phyloP scores from a whole-genome alignment of 2,888 invertebrate species.

The Adelognathus sp. region DNA sequence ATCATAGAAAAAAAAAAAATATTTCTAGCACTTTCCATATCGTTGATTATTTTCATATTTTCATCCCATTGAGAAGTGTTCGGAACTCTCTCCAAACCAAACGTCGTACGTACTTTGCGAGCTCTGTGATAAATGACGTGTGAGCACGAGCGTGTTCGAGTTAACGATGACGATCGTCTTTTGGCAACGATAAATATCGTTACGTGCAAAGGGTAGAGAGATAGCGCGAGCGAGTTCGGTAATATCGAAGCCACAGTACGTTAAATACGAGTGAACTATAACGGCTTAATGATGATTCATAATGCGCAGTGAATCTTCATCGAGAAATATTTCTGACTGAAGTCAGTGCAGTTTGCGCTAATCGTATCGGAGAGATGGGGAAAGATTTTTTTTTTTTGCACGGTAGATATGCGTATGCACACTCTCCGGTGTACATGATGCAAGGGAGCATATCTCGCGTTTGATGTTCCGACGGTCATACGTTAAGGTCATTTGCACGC shows the following conservation, averaged over 20 bases:
- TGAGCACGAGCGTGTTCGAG: not conserved
- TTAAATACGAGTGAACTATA: slow-evolving; percentile 46
- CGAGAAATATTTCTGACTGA: slow-evolving; percentile 44
- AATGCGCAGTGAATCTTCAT: slow-evolving; percentile 37
- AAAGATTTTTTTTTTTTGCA: not conserved
- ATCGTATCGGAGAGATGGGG: not conserved
- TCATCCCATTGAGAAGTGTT: no score
- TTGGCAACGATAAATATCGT: slow-evolving; percentile 57
- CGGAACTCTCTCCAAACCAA: no score
- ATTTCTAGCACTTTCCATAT: no score
- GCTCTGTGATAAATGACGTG: slow-evolving; percentile 50
- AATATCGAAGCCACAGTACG: slow-evolving; percentile 13
- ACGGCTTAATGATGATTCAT: slow-evolving; percentile 49
- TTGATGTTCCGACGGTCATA: slow-evolving; percentile 62
- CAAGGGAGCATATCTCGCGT: slow-evolving; percentile 55
- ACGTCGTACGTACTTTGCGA: slow-evolving; percentile 48
- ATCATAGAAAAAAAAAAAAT: no score
- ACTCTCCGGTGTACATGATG: slow-evolving; percentile 35
- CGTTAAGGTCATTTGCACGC: slow-evolving; percentile 60
- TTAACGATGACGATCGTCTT: slow-evolving; percentile 36
- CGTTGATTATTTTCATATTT: no score
- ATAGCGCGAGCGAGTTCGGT: slow-evolving; percentile 13
- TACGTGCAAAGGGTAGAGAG: slow-evolving; percentile 39
- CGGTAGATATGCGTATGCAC: not conserved
- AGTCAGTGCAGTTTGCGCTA: not conserved